Evolutionary conservation across 2,888 invertebrate species (phyloP).

Genomic region (Lithophane ornitopus): DNA sequence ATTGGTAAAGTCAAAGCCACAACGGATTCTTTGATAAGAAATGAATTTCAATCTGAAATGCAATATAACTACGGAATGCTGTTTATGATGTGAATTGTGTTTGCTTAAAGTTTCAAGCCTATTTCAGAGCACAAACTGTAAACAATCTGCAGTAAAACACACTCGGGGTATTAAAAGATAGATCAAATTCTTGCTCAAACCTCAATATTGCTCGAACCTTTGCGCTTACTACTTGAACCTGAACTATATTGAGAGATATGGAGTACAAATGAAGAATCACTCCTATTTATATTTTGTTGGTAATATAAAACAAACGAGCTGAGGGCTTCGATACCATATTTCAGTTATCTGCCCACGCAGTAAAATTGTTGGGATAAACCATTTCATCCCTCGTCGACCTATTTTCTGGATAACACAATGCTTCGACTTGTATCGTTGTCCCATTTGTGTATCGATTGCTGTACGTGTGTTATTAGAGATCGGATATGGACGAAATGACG

Average conservation of each 20-base stretch:
- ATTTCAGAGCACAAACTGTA: slow-evolving; percentile 20
- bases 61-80: slow-evolving; percentile 5
- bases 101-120: slow-evolving; percentile 17
- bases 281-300: slow-evolving; percentile 42
- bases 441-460: slow-evolving; percentile 58
- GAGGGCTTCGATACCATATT: slow-evolving; percentile 45
- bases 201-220: neutral
- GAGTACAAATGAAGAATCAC: slow-evolving; percentile 16
- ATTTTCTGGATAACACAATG: slow-evolving; percentile 64
- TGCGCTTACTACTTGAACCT: neutral
- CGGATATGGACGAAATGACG: neutral
- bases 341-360: slow-evolving; percentile 55
- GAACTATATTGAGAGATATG: slow-evolving; percentile 11
- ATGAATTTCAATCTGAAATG: slow-evolving; percentile 3
- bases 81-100: slow-evolving; percentile 17
- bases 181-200: slow-evolving; percentile 5
- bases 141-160: slow-evolving; percentile 26
- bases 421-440: slow-evolving; percentile 51
- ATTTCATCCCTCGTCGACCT: slow-evolving; percentile 69
- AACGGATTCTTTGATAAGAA: neutral
- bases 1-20: neutral
- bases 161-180: neutral
- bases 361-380: slow-evolving; percentile 53
- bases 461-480: slow-evolving; percentile 43
- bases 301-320: slow-evolving; percentile 39